phyloP scores from a whole-genome alignment of 2,797 vertebrate species.

The Acrossocheilus wenchowensis region DNA sequence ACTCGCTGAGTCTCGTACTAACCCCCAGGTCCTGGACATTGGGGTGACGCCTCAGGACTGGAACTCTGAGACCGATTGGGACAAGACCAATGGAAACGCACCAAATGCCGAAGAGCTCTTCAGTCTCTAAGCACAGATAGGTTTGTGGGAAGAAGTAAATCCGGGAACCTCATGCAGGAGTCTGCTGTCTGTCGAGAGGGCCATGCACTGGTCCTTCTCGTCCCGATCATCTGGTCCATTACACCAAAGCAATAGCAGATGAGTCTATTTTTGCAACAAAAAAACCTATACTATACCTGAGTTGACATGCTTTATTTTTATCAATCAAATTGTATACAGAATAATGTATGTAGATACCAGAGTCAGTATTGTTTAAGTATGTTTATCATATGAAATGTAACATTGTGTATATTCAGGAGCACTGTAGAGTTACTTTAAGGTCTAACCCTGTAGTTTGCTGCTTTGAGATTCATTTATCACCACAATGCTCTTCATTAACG shows the following conservation, averaged over 20 bases:
- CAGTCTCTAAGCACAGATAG: constrained; percentile 77
- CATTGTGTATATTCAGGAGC: constrained; percentile 44
- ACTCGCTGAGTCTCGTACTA: constrained; percentile 90
- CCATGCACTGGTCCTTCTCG: neutral
- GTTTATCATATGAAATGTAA: constrained; percentile 22
- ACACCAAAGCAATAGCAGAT: constrained; percentile 71
- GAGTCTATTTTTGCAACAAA: constrained; percentile 21
- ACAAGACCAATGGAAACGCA: constrained; percentile 71
- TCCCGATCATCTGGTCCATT: neutral
- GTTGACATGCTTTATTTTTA: constrained; percentile 33
- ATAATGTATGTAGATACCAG: constrained; percentile 36
- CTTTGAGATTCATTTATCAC: constrained; percentile 14
- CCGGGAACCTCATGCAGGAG: neutral
- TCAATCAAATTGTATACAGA: constrained; percentile 38
- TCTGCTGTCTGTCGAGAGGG: neutral
- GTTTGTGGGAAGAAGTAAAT: neutral
- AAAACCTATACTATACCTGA: neutral
- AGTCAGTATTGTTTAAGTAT: constrained; percentile 58
- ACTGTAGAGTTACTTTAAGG: neutral
- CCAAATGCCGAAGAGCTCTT: constrained; percentile 75
- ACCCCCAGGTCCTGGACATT: constrained; percentile 92
- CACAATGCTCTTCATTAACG: neutral
- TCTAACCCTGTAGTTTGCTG: constrained; percentile 15
- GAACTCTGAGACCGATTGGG: constrained; percentile 79
- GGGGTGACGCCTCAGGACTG: constrained; percentile 86